Evolutionary conservation across 2,113 vertebrate species (phyloP).

Genomic region (Silurus asotus): DNA sequence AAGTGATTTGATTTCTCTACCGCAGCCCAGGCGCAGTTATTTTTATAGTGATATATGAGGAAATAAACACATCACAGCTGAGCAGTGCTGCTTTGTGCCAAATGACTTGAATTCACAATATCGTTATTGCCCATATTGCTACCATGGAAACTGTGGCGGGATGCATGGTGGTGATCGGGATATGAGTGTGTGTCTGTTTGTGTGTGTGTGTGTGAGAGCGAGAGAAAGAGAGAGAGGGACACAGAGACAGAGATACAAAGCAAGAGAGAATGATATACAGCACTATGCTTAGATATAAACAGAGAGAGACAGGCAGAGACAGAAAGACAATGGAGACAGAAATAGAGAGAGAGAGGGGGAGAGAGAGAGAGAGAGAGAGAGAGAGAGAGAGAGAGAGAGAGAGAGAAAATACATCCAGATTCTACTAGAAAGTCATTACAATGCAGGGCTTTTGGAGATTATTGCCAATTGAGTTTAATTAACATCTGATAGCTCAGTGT

Average conservation of each 20-base stretch:
- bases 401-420: slow-evolving; percentile 1
- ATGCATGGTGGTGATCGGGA: neutral
- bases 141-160: slow-evolving; percentile 29
- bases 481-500: slow-evolving; percentile 38
- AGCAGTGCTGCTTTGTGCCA: neutral
- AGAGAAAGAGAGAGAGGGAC: neutral
- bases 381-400: slow-evolving; percentile 15
- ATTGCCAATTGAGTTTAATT: slow-evolving; percentile 39
- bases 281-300: neutral
- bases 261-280: neutral
- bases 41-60: slow-evolving; percentile 10
- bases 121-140: slow-evolving; percentile 31
- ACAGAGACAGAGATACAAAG: neutral
- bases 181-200: neutral
- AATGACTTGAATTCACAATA: slow-evolving; percentile 16
- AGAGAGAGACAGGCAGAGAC: neutral
- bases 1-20: slow-evolving; percentile 15
- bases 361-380: slow-evolving; percentile 9
- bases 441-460: slow-evolving; percentile 32
- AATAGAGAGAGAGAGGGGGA: neutral
- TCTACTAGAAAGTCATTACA: slow-evolving; percentile 37
- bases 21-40: neutral
- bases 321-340: neutral
- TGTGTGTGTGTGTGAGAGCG: neutral
- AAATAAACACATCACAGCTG: slow-evolving; percentile 20